Conservation (phyloP, 2,113 vertebrate genomes). For the Hippocampus comes region DNA sequence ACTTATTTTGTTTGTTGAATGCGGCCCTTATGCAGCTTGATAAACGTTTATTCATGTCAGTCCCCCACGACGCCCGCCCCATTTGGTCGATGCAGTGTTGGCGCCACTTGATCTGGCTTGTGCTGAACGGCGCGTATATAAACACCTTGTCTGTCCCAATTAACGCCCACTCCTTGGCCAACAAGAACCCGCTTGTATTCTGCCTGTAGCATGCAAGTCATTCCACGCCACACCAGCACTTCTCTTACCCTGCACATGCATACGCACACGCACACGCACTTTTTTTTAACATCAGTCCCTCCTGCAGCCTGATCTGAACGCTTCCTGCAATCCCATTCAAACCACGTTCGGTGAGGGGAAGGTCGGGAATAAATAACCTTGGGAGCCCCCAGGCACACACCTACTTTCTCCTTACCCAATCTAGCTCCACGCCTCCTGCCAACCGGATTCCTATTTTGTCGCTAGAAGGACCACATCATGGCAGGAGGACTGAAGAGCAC, state of each 20-base stretch:
- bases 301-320: neutral
- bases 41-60: neutral
- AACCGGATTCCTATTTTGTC: slow-evolving; percentile 49
- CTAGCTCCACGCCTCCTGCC: slow-evolving; percentile 69
- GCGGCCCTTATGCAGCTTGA: no score
- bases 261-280: neutral
- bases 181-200: slow-evolving; percentile 37
- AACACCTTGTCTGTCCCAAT: slow-evolving; percentile 48
- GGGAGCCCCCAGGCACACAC: neutral
- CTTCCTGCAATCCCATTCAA: slow-evolving; percentile 1
- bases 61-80: neutral
- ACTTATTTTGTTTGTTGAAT: neutral
- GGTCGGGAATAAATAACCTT: slow-evolving; percentile 35
- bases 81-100: neutral
- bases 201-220: slow-evolving; percentile 12
- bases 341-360: slow-evolving; percentile 3
- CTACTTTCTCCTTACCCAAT: slow-evolving; percentile 57
- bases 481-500: slow-evolving; percentile 86
- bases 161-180: slow-evolving; percentile 45
- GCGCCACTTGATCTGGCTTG: neutral
- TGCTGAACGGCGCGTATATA: slow-evolving; percentile 15
- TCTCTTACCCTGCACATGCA: neutral
- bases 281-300: neutral
- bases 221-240: slow-evolving; percentile 14
- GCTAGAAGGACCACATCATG: slow-evolving; percentile 77